A percentile compares a stretch with the other conserved stretches of the same genome.
These are phyloP conservation scores for Muscina levida DNA, from an alignment of 2,888 invertebrate species.

Conservation along the genomic window DNA sequence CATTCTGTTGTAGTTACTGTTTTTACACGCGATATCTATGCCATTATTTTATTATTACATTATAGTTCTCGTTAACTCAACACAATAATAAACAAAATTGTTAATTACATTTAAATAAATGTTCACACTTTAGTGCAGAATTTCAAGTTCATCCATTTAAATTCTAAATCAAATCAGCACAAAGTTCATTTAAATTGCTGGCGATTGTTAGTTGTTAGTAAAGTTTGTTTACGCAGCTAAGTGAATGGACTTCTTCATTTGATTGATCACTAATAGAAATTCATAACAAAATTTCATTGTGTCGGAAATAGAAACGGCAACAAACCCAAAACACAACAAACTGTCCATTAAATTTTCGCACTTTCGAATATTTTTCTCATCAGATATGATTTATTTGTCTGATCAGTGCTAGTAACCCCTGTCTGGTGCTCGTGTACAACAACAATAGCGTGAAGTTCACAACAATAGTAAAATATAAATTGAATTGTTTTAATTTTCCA, in stretches of 20 bases:
- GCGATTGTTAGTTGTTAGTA: no score
- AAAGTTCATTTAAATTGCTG: neutral
- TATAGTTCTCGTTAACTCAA: no score
- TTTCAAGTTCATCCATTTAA: neutral
- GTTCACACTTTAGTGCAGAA: slow-evolving; percentile 3
- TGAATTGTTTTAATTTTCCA: slow-evolving; percentile 62
- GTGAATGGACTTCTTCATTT: no score
- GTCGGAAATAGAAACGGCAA: neutral
- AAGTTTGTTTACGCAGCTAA: no score
- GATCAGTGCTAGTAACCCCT: neutral
- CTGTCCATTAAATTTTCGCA: neutral
- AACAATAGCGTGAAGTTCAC: no score
- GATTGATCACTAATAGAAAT: no score
- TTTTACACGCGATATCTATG: no score
- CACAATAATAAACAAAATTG: no score
- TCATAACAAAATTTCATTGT: no score
- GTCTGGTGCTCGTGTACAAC: no score
- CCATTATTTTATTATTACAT: no score
- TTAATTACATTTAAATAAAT: slow-evolving; percentile 18
- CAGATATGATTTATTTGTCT: slow-evolving; percentile 13
- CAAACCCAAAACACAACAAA: neutral
- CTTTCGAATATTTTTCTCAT: slow-evolving; percentile 10
- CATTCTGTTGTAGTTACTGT: no score
- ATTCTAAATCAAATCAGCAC: neutral
- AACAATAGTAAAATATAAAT: slow-evolving; percentile 29